Evolutionary conservation across 1,140 invertebrate genomes (phyloP), one percentile per base, ranked within the genome.

Genomic region (Drosophila melanica): DNA sequence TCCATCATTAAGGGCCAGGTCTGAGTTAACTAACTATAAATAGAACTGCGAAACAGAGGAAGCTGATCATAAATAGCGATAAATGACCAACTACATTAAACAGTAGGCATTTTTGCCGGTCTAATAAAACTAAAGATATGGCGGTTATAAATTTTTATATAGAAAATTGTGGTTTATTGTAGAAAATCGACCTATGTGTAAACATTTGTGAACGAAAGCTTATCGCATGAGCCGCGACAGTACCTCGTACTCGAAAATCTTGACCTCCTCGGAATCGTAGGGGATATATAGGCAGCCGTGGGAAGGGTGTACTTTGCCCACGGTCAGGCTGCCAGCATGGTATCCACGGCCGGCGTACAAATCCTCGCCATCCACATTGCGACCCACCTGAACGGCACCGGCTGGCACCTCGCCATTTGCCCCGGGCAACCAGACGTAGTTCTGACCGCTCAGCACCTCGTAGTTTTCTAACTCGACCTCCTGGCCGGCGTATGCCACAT

Each of bases 251-350:
- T 63, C 68, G 3, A 82, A 70, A 42, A 90, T 72, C 51, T 87
- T 89, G n/a, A 95, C 82, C 90, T 96, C 96, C 27, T 93, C 91
- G 2, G 95, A 94, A 10, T 93, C 94, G 78, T 94, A 96, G 9
- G 95, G 94, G 73, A 96, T 95, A 90, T 96, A 96, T 30, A 94
- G 93, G 62, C 93, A 94, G 23, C 93, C 93, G 72, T 96, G 95
- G 47, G 94, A 95, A 0, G 94, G 94, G 77, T 96, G 95, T 27
- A 96, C 92, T 93, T 96, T 96, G 85, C 96, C 96, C 59, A 95
- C 93, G 4, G 95, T 95, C 68, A 95, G 77, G 64, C 95, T 94
- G 35, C 94, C 94, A 54, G 93, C 92, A 71, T 95, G 94, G 54
- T 93, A 90, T 2, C 93, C 93, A 63, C 95, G 92, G 11, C 95